Conservation (phyloP, 2,797 vertebrate species). For the Gephyroberyx darwinii region DNA sequence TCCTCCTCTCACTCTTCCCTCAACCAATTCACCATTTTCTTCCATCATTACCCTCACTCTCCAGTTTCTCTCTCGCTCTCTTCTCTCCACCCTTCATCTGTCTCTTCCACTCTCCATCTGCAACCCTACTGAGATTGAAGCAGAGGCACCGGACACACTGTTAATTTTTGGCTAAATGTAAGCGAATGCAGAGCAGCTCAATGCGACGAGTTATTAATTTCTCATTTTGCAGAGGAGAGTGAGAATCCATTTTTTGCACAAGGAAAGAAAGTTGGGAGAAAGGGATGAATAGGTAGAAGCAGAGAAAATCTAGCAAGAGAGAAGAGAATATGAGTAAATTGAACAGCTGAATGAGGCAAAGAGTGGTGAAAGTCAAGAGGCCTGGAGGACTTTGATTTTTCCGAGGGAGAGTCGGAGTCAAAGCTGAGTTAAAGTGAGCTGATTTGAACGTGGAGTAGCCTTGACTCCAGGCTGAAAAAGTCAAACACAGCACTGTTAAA, state of each 20-base stretch:
- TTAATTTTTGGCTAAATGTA: conserved; percentile 14
- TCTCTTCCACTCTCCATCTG: conserved; percentile 17
- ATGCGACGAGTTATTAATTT: conserved; percentile 10
- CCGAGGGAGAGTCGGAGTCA: too few relatives aligned
- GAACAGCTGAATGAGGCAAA: not conserved
- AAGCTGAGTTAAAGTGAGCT: not conserved
- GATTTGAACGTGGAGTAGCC: not conserved
- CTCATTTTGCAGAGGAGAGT: conserved; percentile 8
- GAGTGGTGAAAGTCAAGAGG: not conserved
- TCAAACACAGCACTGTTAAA: not conserved
- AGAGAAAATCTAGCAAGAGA: not conserved
- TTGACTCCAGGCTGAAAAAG: not conserved
- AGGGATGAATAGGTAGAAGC: too few relatives aligned
- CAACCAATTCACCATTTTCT: conserved; percentile 33
- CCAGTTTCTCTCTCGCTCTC: conserved; percentile 15
- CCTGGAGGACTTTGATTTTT: conserved; percentile 7
- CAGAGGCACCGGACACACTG: conserved; percentile 21
- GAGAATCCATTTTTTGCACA: not conserved
- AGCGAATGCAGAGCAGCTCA: conserved; percentile 29
- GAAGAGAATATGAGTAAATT: not conserved
- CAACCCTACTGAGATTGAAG: conserved; percentile 29
- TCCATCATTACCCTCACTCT: conserved; percentile 54
- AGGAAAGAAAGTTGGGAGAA: not conserved
- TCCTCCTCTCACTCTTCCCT: not conserved
- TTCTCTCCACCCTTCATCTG: conserved; percentile 33